Evolutionary conservation across 2,797 vertebrate genomes (phyloP).

Genomic region (Synaphobranchus kaupii): DNA sequence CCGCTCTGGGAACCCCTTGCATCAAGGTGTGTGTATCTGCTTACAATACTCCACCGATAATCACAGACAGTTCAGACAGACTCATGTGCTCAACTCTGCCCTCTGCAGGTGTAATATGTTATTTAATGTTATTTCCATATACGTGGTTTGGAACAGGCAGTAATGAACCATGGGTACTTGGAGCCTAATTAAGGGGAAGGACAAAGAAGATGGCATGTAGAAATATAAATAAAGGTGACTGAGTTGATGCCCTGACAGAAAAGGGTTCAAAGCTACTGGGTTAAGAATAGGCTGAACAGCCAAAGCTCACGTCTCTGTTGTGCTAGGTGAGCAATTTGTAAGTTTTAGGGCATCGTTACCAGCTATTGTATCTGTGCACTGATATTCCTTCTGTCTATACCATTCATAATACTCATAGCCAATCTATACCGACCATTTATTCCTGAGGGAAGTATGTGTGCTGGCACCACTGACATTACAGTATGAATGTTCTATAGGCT

Average conservation of each 20-base stretch:
- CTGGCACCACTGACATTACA: too few species aligned
- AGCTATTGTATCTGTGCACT: neutral
- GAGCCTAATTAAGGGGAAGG: neutral
- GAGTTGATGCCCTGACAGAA: neutral
- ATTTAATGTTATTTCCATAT: neutral
- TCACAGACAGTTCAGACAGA: neutral
- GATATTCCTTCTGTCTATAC: neutral
- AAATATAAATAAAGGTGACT: neutral
- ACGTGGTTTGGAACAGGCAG: neutral
- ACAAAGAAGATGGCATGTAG: neutral
- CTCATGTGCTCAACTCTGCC: conserved; percentile 9
- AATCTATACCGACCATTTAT: neutral
- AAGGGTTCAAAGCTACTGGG: neutral
- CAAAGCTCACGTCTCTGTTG: neutral
- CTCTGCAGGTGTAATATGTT: conserved; percentile 27
- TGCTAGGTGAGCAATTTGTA: too few species aligned
- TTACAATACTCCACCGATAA: neutral
- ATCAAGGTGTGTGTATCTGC: neutral
- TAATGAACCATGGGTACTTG: neutral
- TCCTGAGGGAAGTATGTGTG: neutral
- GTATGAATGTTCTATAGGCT: too few species aligned
- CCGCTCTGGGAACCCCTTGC: neutral
- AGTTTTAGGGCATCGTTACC: too few species aligned
- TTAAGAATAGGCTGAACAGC: neutral
- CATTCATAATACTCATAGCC: neutral